phyloP scores from a whole-genome alignment of 1,140 invertebrate genomes.

The Solenopsis fugax region DNA sequence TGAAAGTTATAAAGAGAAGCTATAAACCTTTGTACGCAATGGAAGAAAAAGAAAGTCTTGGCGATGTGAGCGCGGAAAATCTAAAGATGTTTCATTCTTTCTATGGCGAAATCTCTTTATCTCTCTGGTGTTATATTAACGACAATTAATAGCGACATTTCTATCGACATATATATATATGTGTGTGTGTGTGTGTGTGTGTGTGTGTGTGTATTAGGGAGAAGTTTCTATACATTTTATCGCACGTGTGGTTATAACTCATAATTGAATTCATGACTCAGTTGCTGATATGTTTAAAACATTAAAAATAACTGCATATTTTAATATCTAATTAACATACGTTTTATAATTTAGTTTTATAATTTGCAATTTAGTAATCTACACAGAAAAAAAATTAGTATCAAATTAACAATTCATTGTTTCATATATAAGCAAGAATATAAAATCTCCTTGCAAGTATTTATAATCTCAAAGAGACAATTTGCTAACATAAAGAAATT shows the following conservation, averaged over 20 bases:
- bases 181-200: too few relatives aligned
- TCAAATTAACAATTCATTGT: too few relatives aligned
- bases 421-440: too few relatives aligned
- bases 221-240: not conserved
- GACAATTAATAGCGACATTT: not conserved
- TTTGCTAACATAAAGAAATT: too few relatives aligned
- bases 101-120: conserved; percentile 14
- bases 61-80: not conserved
- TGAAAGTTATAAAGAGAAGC: conserved; percentile 18
- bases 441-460: too few relatives aligned
- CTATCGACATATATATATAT: not conserved
- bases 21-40: conserved; percentile 21
- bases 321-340: not conserved
- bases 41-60: not conserved
- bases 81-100: not conserved
- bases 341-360: not conserved
- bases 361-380: not conserved
- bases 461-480: too few relatives aligned
- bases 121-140: not conserved
- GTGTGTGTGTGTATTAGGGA: not conserved
- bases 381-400: too few relatives aligned
- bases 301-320: not conserved
- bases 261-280: not conserved
- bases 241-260: not conserved
- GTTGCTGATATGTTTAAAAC: conserved; percentile 3